Conservation (phyloP, 2,113 vertebrate species). For the Rattus norvegicus region DNA sequence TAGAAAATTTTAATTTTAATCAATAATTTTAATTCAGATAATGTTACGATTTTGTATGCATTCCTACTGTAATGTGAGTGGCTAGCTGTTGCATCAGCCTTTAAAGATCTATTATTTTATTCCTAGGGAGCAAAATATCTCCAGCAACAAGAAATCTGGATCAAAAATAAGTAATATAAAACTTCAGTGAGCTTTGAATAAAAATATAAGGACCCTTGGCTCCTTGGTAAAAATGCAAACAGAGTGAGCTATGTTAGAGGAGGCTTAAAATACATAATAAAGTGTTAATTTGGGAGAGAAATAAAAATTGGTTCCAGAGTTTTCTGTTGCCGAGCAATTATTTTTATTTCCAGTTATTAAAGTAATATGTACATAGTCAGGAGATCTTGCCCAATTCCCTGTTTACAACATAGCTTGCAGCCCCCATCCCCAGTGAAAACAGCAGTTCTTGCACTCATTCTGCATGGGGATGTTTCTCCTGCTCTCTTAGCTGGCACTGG, state of each 20-base stretch:
- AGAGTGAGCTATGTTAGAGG: neutral
- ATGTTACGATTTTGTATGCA: neutral
- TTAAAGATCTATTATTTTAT: constrained; percentile 45
- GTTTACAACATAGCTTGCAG: neutral
- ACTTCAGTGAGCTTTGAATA: neutral
- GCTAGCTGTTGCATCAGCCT: neutral
- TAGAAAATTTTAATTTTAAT: neutral
- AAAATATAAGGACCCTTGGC: neutral
- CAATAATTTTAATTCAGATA: neutral
- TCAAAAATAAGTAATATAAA: neutral
- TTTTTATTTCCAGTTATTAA: constrained; percentile 43
- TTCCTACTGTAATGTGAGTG: neutral
- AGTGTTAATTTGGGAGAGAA: constrained; percentile 6
- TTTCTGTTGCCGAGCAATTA: neutral
- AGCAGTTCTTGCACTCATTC: neutral
- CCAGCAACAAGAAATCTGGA: constrained; percentile 12
- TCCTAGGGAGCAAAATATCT: neutral
- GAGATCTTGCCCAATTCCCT: neutral
- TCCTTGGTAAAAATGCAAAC: constrained; percentile 2
- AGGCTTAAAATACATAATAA: neutral
- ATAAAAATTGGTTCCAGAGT: neutral
- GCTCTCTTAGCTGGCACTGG: neutral
- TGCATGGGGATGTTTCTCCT: neutral
- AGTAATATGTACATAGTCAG: constrained; percentile 4
- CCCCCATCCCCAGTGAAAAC: neutral